A percentile compares a stretch with the other conserved stretches of the same genome.
Conservation (phyloP, 2,888 invertebrate genomes). For the Hyles lineata region DNA sequence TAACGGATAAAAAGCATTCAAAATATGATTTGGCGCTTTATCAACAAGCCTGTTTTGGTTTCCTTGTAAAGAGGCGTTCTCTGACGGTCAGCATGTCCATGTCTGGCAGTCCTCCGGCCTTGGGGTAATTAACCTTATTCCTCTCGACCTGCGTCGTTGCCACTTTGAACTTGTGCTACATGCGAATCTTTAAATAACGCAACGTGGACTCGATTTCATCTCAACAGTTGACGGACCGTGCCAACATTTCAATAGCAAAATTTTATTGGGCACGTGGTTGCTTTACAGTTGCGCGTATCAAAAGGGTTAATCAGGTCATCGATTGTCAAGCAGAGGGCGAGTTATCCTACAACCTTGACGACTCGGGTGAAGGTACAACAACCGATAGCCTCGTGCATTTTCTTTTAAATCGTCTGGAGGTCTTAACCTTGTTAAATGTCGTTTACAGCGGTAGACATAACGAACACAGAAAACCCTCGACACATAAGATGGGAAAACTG, state of each 20-base stretch:
- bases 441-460: not conserved
- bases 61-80: conserved; percentile 45
- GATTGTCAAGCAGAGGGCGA: conserved; percentile 19
- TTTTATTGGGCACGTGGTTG: conserved; percentile 69
- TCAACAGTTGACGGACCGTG: conserved; percentile 56
- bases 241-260: conserved; percentile 71
- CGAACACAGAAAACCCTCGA: not conserved
- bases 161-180: conserved; percentile 79
- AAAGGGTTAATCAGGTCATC: conserved; percentile 21
- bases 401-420: conserved; percentile 17
- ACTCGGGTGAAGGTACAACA: conserved; percentile 2
- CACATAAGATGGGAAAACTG: not conserved
- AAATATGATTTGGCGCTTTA: conserved; percentile 49
- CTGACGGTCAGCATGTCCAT: not conserved
- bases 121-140: conserved; percentile 80
- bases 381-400: conserved; percentile 8
- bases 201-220: conserved; percentile 59
- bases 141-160: conserved; percentile 62
- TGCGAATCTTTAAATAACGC: conserved; percentile 74
- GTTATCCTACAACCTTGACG: conserved; percentile 3
- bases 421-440: not conserved
- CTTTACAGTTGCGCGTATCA: conserved; percentile 33
- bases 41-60: conserved; percentile 54
- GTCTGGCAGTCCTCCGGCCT: conserved; percentile 68
- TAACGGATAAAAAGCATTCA: conserved; percentile 39